phyloP scores from a whole-genome alignment of 2,113 vertebrate species.

The Cygnus atratus region DNA sequence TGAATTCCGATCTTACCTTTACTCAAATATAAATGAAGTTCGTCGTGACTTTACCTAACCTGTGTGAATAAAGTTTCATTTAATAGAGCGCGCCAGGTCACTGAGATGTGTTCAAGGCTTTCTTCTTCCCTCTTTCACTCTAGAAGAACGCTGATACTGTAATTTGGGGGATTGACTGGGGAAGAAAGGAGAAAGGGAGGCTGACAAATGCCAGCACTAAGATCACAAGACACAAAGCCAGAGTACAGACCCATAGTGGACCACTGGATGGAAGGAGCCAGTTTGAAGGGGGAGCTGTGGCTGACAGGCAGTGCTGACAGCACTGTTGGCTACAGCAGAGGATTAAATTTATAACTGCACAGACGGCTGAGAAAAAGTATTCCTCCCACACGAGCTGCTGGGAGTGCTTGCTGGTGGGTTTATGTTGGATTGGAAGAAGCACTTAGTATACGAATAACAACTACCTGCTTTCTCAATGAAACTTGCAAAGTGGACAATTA shows the following conservation, averaged over 20 bases:
- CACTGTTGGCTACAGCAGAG: rapidly evolving
- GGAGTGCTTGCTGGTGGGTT: neutral
- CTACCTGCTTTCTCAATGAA: neutral
- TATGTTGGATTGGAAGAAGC: neutral
- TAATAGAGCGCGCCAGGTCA: neutral
- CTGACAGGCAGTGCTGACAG: neutral
- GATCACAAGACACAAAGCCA: neutral
- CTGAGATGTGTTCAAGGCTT: neutral
- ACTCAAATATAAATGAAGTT: neutral
- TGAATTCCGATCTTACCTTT: neutral
- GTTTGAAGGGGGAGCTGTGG: neutral
- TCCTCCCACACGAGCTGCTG: neutral
- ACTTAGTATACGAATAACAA: neutral
- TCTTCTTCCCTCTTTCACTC: neutral
- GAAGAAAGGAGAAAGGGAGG: neutral
- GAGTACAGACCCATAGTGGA: neutral
- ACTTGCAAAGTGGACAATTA: neutral
- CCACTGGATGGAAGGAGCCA: neutral
- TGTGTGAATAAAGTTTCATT: neutral
- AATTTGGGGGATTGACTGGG: neutral
- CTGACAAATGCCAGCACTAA: neutral
- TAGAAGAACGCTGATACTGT: neutral
- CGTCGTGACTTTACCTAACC: neutral
- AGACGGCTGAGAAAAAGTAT: neutral
- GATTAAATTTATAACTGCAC: neutral